Percentiles rank a stretch among this genome's conserved stretches.
phyloP scores from a whole-genome alignment of 2,888 invertebrate genomes.

The Synergus japonicus region DNA sequence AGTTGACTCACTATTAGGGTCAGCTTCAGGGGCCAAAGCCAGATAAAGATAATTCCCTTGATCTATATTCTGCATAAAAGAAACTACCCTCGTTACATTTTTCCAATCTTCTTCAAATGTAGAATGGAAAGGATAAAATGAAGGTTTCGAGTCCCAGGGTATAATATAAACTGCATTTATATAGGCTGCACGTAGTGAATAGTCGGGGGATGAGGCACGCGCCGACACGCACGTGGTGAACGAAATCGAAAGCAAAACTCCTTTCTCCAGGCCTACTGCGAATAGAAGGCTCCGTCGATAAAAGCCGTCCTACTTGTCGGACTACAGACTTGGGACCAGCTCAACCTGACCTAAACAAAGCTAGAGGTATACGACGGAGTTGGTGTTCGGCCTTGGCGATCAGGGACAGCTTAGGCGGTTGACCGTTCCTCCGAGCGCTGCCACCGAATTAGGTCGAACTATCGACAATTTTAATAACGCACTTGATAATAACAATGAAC shows the following conservation, averaged over 20 bases:
- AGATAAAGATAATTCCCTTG: neutral
- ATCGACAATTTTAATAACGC: slow-evolving; percentile 51
- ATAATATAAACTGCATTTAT: neutral
- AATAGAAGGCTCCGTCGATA: slow-evolving; percentile 33
- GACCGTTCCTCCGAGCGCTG: slow-evolving; percentile 62
- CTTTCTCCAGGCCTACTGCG: slow-evolving; percentile 38
- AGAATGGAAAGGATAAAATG: neutral
- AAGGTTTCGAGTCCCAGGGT: neutral
- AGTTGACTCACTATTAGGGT: slow-evolving; percentile 24
- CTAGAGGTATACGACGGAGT: slow-evolving; percentile 47
- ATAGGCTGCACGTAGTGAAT: neutral
- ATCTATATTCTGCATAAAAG: neutral
- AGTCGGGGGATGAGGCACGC: slow-evolving; percentile 38
- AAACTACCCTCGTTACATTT: neutral
- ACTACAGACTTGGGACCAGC: slow-evolving; percentile 47
- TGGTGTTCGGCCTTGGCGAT: slow-evolving; percentile 61
- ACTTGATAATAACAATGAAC: slow-evolving; percentile 36
- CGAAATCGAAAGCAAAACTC: slow-evolving; percentile 42
- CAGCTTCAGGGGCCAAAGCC: neutral
- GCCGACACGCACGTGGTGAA: slow-evolving; percentile 46
- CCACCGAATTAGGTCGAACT: slow-evolving; percentile 67
- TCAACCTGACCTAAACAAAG: slow-evolving; percentile 47
- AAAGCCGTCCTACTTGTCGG: slow-evolving; percentile 32
- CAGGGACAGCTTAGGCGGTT: slow-evolving; percentile 65
- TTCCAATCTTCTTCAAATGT: neutral